Evolutionary conservation across 2,888 invertebrate species (phyloP).

Genomic region (Hirtodrosophila confusa): DNA sequence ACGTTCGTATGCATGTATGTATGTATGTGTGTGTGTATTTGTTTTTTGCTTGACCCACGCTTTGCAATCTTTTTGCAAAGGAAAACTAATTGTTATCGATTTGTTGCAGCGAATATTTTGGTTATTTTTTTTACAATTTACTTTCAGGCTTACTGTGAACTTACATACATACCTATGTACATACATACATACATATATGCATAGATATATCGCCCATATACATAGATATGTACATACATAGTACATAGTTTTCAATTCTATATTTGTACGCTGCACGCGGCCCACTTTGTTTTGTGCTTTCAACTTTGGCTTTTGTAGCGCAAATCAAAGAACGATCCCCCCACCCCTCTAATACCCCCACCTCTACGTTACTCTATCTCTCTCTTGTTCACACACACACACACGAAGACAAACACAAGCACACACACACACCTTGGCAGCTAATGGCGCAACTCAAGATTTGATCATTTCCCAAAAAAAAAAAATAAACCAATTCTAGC

Average conservation of each 20-base stretch:
- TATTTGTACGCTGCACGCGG: slow-evolving; percentile 46
- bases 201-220: neutral
- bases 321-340: slow-evolving; percentile 26
- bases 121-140: too few relatives aligned
- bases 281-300: slow-evolving; percentile 33
- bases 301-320: slow-evolving; percentile 51
- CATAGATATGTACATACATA: too few relatives aligned
- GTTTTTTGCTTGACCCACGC: slow-evolving; percentile 16
- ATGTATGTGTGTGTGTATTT: neutral
- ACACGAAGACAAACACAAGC: slow-evolving; percentile 3
- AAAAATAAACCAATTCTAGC: slow-evolving; percentile 3
- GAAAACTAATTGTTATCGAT: slow-evolving; percentile 65
- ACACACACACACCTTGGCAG: slow-evolving; percentile 31
- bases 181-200: neutral
- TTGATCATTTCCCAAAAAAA: slow-evolving; percentile 30
- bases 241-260: slow-evolving; percentile 4
- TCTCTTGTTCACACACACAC: neutral
- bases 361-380: neutral
- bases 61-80: slow-evolving; percentile 36
- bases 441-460: slow-evolving; percentile 54
- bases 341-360: neutral
- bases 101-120: slow-evolving; percentile 11
- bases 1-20: too few relatives aligned
- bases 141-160: too few relatives aligned
- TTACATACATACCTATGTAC: neutral